phyloP scores from a whole-genome alignment of 2,113 vertebrate species.

The Lophius piscatorius region DNA sequence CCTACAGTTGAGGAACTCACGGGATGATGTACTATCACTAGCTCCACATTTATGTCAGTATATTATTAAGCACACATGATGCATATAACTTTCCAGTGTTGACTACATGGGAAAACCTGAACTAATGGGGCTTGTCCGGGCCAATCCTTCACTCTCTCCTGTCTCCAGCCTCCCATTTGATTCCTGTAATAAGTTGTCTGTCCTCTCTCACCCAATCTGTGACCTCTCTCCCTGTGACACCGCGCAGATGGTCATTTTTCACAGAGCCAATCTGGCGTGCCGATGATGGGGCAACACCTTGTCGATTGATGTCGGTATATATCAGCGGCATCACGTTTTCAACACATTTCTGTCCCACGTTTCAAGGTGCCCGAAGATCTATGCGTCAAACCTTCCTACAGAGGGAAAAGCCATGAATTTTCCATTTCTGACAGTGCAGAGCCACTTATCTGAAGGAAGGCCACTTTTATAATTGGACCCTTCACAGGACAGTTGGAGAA shows the following conservation, averaged over 20 bases:
- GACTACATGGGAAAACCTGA: conserved; percentile 17
- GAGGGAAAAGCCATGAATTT: conserved; percentile 40
- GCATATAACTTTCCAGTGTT: conserved; percentile 5
- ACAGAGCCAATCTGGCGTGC: conserved; percentile 50
- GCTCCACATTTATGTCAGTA: conserved; percentile 6
- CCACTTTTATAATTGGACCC: conserved; percentile 24
- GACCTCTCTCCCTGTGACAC: conserved; percentile 20
- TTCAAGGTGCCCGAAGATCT: conserved; percentile 32
- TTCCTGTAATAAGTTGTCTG: conserved; percentile 11
- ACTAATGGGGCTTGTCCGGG: conserved; percentile 1
- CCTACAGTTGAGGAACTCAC: background rate
- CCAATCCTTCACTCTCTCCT: background rate
- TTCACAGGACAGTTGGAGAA: conserved; percentile 1
- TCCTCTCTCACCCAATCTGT: conserved; percentile 16
- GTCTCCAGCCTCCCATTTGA: conserved; percentile 14
- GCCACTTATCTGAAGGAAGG: conserved; percentile 30
- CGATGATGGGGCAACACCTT: conserved; percentile 52
- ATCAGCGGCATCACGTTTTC: conserved; percentile 43
- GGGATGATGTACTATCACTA: conserved; percentile 3
- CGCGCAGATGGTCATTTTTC: conserved; percentile 35
- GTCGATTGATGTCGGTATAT: conserved; percentile 10
- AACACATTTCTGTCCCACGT: conserved; percentile 39
- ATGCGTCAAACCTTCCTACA: conserved; percentile 53
- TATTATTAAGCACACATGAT: conserved; percentile 3
- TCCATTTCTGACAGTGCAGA: conserved; percentile 5